phyloP scores from a whole-genome alignment of 1,140 invertebrate genomes.

The Drosophila cardini region DNA sequence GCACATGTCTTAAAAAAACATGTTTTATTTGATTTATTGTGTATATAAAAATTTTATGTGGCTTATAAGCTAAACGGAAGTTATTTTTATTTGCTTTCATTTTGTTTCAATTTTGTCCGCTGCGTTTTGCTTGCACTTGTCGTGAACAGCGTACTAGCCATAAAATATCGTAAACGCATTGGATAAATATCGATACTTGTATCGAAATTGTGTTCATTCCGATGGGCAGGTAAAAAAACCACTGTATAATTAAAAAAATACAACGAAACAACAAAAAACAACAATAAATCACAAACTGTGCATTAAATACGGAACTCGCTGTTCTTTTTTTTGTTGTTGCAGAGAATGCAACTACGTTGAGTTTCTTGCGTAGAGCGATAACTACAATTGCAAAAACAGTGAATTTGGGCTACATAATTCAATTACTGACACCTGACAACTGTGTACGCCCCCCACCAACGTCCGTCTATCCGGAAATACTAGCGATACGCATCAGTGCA shows the following conservation, averaged over 20 bases:
- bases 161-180: conserved; percentile 11
- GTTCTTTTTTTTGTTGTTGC: background rate
- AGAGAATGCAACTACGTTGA: conserved; percentile 1
- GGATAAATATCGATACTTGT: background rate
- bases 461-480: conserved; percentile 21
- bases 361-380: background rate
- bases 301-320: background rate
- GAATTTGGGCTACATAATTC: conserved; percentile 40
- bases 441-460: conserved; percentile 25
- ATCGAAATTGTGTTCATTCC: conserved; percentile 31
- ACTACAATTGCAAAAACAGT: conserved; percentile 6
- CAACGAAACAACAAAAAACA: conserved; percentile 35
- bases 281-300: conserved; percentile 28
- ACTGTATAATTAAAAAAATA: conserved; percentile 45
- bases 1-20: conserved; percentile 11
- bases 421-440: conserved; percentile 48
- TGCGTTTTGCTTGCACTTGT: background rate
- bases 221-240: conserved; percentile 32
- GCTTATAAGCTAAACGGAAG: background rate
- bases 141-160: background rate
- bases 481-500: conserved; percentile 57
- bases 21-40: conserved; percentile 24
- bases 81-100: too few relatives aligned
- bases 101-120: too few relatives aligned
- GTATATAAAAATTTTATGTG: conserved; percentile 39